A percentile compares a stretch with the other conserved stretches of the same genome.
Evolutionary conservation across 1,140 invertebrate genomes (phyloP).

Genomic region (Calephelis nemesis): DNA sequence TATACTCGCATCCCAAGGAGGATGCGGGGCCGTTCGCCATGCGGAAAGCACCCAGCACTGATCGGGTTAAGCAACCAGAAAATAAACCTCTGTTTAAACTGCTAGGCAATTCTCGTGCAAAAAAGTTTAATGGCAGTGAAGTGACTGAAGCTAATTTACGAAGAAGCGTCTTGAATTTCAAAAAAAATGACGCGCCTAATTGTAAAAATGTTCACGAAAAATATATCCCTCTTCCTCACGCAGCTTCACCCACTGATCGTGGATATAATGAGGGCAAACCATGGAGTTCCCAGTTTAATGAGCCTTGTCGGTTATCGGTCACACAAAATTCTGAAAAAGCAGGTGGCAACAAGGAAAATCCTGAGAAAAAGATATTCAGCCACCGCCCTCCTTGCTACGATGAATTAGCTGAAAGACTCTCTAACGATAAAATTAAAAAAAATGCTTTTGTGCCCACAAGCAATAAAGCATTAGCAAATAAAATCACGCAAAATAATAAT

Average conservation of each 20-base stretch:
- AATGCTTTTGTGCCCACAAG: conserved; percentile 34
- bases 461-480: conserved; percentile 58
- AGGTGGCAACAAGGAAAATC: conserved; percentile 51
- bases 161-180: conserved; percentile 66
- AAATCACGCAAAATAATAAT: conserved; percentile 79
- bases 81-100: conserved; percentile 71
- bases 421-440: conserved; percentile 63
- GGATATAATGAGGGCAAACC: conserved; percentile 68
- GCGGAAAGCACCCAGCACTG: conserved; percentile 70
- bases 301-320: conserved; percentile 60
- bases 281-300: conserved; percentile 58
- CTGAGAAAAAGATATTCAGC: conserved; percentile 66
- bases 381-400: conserved; percentile 73
- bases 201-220: conserved; percentile 71
- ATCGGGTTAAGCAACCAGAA: conserved; percentile 66
- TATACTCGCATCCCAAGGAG: conserved; percentile 68
- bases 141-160: conserved; percentile 58
- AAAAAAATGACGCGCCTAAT: conserved; percentile 59
- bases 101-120: conserved; percentile 64
- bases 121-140: conserved; percentile 60
- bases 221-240: conserved; percentile 66
- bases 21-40: conserved; percentile 63
- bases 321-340: conserved; percentile 65
- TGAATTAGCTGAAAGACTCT: conserved; percentile 64
- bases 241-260: conserved; percentile 57